Conservation (phyloP, 2,888 invertebrate species). For the Archips crataeganus region DNA sequence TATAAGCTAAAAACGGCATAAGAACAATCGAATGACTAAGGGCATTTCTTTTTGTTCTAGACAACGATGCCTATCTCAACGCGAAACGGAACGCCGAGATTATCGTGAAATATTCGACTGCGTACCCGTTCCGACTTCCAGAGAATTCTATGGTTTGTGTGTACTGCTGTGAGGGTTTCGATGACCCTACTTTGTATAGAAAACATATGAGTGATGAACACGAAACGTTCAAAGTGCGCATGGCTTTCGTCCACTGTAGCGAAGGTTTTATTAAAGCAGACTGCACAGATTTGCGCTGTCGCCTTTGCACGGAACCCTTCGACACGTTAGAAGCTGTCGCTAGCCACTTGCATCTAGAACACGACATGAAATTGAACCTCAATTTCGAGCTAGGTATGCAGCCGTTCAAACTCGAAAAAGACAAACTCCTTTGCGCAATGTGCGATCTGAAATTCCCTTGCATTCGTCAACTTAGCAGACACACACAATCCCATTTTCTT, state of each 20-base stretch:
- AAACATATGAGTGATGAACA: constrained; percentile 74
- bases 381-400: constrained; percentile 66
- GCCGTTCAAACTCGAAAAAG: constrained; percentile 69
- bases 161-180: constrained; percentile 73
- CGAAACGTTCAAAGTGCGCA: constrained; percentile 62
- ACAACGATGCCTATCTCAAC: constrained; percentile 71
- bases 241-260: constrained; percentile 70
- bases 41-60: constrained; percentile 83
- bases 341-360: constrained; percentile 62
- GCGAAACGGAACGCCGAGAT: constrained; percentile 79
- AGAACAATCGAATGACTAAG: constrained; percentile 67
- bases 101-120: constrained; percentile 76
- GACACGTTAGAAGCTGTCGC: constrained; percentile 63
- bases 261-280: constrained; percentile 76
- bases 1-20: constrained; percentile 35
- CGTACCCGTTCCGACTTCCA: constrained; percentile 79
- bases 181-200: constrained; percentile 66
- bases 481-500: constrained; percentile 72
- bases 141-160: constrained; percentile 76
- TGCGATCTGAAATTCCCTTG: constrained; percentile 65
- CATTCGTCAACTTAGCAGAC: constrained; percentile 70
- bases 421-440: constrained; percentile 66
- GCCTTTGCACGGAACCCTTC: constrained; percentile 61
- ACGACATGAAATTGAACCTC: constrained; percentile 61
- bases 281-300: constrained; percentile 69